Conservation (phyloP, 1,140 invertebrate species). For the Drosophila varians region DNA sequence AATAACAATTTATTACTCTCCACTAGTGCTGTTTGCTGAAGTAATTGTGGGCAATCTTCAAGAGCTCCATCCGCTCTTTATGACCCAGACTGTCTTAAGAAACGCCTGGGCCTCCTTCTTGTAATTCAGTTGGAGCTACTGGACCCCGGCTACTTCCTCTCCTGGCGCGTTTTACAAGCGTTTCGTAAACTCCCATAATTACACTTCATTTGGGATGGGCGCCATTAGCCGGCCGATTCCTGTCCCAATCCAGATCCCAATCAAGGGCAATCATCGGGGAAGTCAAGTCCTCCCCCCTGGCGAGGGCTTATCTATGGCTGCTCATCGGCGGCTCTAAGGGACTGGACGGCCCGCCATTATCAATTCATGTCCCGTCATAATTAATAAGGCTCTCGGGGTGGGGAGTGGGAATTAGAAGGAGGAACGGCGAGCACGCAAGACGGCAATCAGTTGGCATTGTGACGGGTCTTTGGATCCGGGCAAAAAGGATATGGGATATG, state of each 20-base stretch:
- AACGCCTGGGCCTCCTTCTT: background rate
- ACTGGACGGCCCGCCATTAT: conserved; percentile 53
- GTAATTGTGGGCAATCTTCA: conserved; percentile 5
- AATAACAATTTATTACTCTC: background rate
- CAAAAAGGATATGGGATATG: conserved; percentile 21
- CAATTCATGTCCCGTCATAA: conserved; percentile 79
- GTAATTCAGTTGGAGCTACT: conserved; percentile 11
- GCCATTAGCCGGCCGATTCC: conserved; percentile 27
- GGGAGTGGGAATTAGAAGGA: conserved; percentile 26
- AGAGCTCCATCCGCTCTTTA: background rate
- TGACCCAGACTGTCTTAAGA: background rate
- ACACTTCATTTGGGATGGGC: conserved; percentile 31
- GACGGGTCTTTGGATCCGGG: conserved; percentile 18
- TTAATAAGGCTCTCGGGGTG: conserved; percentile 66
- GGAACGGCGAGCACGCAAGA: conserved; percentile 53
- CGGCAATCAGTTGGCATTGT: conserved; percentile 72
- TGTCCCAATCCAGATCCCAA: conserved; percentile 31
- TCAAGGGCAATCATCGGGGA: conserved; percentile 54
- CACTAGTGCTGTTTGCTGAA: background rate
- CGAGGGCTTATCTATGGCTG: conserved; percentile 47
- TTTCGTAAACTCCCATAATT: conserved; percentile 28
- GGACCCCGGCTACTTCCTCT: conserved; percentile 18
- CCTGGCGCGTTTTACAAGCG: conserved; percentile 5
- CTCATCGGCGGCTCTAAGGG: conserved; percentile 49
- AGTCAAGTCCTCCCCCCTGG: conserved; percentile 12